Base-by-base conservation (phyloP, 2,888 invertebrate species). In the Mallateleia sp. region DNA sequence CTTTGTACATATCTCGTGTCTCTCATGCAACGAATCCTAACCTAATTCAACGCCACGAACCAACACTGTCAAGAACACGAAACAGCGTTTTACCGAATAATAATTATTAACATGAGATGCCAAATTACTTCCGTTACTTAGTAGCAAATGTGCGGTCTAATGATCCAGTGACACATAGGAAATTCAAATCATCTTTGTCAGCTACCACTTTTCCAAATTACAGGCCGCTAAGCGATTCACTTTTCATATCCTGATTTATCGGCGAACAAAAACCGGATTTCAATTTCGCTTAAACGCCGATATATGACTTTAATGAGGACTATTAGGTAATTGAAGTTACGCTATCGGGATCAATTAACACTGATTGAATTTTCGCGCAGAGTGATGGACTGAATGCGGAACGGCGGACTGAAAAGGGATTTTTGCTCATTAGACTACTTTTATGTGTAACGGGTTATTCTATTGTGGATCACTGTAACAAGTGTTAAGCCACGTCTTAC, bases 111-210 rank as follows among this genome's bases (percentile, higher is more conserved):
- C 50, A 71, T 28, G 72, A 78, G 45, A 71, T 56, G n/a, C 38
- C 15, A 62, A 77, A 78, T 78, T 64, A 42, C 72, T 72, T 84
- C 84, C 72, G 84, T 28, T 38, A 22, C 22, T 77, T 69, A 54
- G 56, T 38, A 15, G 34, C 38, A 42, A 79, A 28, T 34, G n/a
- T 42, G 7, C 52, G 47, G 47, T 47, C 34, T n/a, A 58, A 60
- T 47, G 38, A 50, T 56, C 71, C 64, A 72, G 72, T 78, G 84
- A 66, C 72, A 84, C 47, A 72, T 66, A 78, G 72, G 78, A 78
- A 69, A 72, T 72, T 60, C 66, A 50, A 28, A 42, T 78, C 34
- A 72, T 58, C 25, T 38, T 24, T 66, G 72, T 71, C 78, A 84
- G 78, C 71, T 56, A 11, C 24, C 28, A 60, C 32, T 78, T 72